These are phyloP conservation scores for Aplochiton taeniatus DNA, from an alignment of 2,797 vertebrate species.

Conservation along the genomic window DNA sequence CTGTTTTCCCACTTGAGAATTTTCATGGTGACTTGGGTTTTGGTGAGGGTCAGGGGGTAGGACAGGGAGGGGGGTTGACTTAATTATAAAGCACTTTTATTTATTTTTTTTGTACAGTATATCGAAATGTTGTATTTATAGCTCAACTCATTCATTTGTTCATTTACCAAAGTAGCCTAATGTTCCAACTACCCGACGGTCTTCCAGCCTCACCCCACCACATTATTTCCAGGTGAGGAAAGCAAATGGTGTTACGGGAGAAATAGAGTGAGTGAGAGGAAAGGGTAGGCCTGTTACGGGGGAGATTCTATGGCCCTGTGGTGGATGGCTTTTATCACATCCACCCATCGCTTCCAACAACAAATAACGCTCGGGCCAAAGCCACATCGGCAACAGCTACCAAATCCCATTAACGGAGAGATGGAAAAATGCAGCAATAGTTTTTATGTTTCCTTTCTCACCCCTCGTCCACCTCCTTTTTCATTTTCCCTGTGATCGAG, in stretches of 20 bases:
- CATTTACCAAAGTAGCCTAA: too few relatives aligned
- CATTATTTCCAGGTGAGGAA: too few relatives aligned
- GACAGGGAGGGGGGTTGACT: too few relatives aligned
- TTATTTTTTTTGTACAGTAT: too few relatives aligned
- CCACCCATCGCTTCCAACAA: slow-evolving; percentile 58
- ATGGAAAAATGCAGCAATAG: slow-evolving; percentile 34
- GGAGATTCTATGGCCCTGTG: slow-evolving; percentile 42
- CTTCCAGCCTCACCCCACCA: too few relatives aligned
- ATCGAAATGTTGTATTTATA: too few relatives aligned
- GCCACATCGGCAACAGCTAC: slow-evolving; percentile 48
- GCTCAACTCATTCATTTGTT: too few relatives aligned
- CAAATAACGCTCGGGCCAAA: slow-evolving; percentile 60
- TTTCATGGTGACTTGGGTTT: too few relatives aligned
- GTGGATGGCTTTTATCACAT: slow-evolving; percentile 55
- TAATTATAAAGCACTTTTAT: too few relatives aligned
- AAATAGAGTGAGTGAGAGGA: slow-evolving; percentile 1
- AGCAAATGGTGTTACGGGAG: not conserved
- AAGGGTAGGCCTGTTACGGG: slow-evolving; percentile 24
- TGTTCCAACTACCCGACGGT: too few relatives aligned
- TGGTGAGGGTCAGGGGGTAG: too few relatives aligned
- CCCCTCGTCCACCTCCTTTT: slow-evolving; percentile 20
- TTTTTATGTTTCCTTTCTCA: slow-evolving; percentile 60
- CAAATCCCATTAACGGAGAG: slow-evolving; percentile 71
- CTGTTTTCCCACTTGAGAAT: too few relatives aligned
- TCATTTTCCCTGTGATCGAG: slow-evolving; percentile 49